These are phyloP conservation scores for Spodoptera picta DNA, from an alignment of 2,888 invertebrate species.

Conservation along the genomic window DNA sequence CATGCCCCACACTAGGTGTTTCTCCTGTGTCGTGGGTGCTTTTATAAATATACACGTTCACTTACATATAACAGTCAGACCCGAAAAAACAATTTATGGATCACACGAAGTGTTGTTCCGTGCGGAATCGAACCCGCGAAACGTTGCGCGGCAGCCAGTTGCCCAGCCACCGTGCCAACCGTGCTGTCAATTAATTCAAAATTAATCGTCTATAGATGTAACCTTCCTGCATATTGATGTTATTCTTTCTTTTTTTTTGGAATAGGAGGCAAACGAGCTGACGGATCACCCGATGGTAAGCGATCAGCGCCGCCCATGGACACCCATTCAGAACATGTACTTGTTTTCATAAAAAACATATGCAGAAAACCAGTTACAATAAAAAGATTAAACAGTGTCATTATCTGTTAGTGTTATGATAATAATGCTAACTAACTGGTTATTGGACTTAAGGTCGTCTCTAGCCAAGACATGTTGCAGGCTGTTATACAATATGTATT, in stretches of 20 bases:
- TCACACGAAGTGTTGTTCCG: no score
- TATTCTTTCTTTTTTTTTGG: not conserved
- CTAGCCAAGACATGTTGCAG: slow-evolving; percentile 4
- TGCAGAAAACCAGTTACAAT: slow-evolving; percentile 5
- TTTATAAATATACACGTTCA: no score
- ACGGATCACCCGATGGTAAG: no score
- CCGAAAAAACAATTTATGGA: no score
- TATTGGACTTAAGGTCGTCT: slow-evolving; percentile 5
- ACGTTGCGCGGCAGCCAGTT: no score
- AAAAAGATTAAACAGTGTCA: slow-evolving; percentile 6
- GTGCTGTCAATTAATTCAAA: not conserved
- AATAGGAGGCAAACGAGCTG: no score
- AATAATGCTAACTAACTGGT: slow-evolving; percentile 17
- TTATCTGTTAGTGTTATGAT: not conserved
- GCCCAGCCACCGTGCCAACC: no score
- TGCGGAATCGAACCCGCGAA: no score
- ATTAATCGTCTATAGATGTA: not conserved
- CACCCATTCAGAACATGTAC: not conserved
- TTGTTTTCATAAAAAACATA: not conserved
- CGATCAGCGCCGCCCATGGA: no score
- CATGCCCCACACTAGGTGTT: no score
- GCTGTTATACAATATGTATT: not conserved
- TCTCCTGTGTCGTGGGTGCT: no score
- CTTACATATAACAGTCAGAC: no score
- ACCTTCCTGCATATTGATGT: not conserved